Conservation (phyloP, 1,140 invertebrate genomes). For the Spodoptera frugiperda region DNA sequence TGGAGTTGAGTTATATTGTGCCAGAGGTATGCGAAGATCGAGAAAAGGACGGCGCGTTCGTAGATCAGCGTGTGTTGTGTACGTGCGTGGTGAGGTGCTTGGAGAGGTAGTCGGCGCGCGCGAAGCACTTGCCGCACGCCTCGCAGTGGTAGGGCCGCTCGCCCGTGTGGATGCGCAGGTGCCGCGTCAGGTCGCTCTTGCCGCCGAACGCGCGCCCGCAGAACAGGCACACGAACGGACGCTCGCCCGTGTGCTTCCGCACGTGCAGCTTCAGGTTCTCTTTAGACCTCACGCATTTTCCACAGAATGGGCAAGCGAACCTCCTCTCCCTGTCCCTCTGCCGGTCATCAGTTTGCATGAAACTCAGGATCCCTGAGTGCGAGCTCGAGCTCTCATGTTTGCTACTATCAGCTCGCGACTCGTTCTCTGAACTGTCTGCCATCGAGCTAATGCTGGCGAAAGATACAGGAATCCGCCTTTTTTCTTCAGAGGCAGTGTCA, state of each 20-base stretch:
- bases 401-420: conserved; percentile 74
- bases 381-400: conserved; percentile 80
- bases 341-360: conserved; percentile 89
- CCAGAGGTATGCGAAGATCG: conserved; percentile 65
- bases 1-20: conserved; percentile 39
- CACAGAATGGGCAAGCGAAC: conserved; percentile 95
- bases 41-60: conserved; percentile 71
- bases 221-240: conserved; percentile 95
- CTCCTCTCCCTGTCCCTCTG: conserved; percentile 89
- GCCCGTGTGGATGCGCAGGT: conserved; percentile 94
- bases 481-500: conserved; percentile 63
- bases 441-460: conserved; percentile 84
- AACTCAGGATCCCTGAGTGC: conserved; percentile 88
- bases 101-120: conserved; percentile 95
- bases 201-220: conserved; percentile 95
- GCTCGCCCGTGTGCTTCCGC: conserved; percentile 94
- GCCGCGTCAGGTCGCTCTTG: conserved; percentile 94
- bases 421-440: conserved; percentile 82
- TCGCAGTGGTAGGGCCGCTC: conserved; percentile 96
- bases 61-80: conserved; percentile 87
- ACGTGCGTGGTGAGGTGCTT: conserved; percentile 96
- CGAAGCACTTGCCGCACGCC: conserved; percentile 96
- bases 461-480: conserved; percentile 77
- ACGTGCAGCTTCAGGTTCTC: conserved; percentile 96
- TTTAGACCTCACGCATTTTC: conserved; percentile 95